Percentiles rank a stretch among this genome's conserved stretches.
These are phyloP conservation scores for Maccullochella peelii DNA, from an alignment of 2,113 vertebrate species.

Conservation along the genomic window DNA sequence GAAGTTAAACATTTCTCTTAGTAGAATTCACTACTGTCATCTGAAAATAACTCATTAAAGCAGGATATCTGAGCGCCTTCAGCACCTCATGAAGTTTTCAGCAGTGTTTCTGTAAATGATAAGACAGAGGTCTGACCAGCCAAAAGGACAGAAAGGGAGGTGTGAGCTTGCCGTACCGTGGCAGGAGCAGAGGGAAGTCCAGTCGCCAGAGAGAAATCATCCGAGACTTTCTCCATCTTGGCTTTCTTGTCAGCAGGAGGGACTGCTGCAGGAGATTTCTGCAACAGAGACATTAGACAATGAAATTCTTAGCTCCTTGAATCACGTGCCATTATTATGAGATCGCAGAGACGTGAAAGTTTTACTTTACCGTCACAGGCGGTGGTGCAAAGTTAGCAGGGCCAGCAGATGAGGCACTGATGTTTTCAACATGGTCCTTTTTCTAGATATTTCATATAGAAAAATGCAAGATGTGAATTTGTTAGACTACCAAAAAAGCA, in stretches of 20 bases:
- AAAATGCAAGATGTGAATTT: background rate
- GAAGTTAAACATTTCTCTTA: background rate
- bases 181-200: conserved; percentile 39
- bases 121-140: background rate
- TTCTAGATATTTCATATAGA: conserved; percentile 31
- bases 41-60: background rate
- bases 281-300: background rate
- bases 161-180: background rate
- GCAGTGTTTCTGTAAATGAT: background rate
- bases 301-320: background rate
- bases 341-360: background rate
- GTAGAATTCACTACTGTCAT: background rate
- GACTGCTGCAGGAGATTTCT: conserved; percentile 56
- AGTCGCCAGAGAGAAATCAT: conserved; percentile 58
- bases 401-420: conserved; percentile 58
- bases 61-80: too few species aligned
- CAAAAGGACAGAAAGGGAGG: background rate
- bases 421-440: conserved; percentile 40
- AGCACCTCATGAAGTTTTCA: background rate
- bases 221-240: conserved; percentile 54
- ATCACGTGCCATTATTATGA: background rate
- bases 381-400: conserved; percentile 71
- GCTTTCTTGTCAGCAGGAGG: conserved; percentile 75
- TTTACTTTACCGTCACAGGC: conserved; percentile 71
- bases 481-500: background rate